phyloP scores from a whole-genome alignment of 2,888 invertebrate species.

The Eristalis arbustorum region DNA sequence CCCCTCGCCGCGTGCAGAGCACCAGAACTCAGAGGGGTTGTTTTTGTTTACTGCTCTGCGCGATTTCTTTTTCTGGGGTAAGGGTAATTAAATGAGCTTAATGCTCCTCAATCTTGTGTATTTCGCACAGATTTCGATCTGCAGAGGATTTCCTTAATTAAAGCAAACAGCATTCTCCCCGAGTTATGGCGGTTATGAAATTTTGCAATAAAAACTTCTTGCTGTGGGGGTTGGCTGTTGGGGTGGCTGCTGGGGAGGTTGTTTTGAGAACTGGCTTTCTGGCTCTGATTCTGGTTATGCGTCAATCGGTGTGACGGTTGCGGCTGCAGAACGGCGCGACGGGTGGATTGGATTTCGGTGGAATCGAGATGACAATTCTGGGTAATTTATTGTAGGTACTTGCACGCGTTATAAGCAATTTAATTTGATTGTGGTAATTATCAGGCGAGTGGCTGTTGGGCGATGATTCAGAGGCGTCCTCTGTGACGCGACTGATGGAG shows the following conservation, averaged over 20 bases:
- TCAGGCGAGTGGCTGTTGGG: conserved; percentile 10
- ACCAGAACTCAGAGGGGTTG: conserved; percentile 17
- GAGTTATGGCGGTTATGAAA: conserved; percentile 69
- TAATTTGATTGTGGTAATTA: conserved; percentile 67
- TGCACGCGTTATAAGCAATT: conserved; percentile 65
- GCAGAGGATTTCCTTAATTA: conserved; percentile 68
- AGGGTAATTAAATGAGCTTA: conserved; percentile 64
- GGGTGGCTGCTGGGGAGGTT: not conserved
- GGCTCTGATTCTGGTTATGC: not conserved
- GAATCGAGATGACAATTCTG: conserved; percentile 57
- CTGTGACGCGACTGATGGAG: not conserved
- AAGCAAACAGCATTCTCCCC: conserved; percentile 61
- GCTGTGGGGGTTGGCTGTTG: conserved; percentile 13
- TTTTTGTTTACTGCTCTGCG: conserved; percentile 55
- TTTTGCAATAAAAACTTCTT: conserved; percentile 65
- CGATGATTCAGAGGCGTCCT: conserved; percentile 14
- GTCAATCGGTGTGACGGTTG: conserved; percentile 27
- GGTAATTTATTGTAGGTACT: conserved; percentile 66
- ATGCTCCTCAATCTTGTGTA: conserved; percentile 55
- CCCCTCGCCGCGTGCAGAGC: not conserved
- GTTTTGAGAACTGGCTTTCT: not conserved
- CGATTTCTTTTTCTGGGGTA: conserved; percentile 17
- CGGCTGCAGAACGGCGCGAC: conserved; percentile 16
- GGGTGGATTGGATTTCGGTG: conserved; percentile 37
- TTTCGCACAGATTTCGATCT: conserved; percentile 62